A percentile compares a stretch with the other conserved stretches of the same genome.
Evolutionary conservation across 2,888 invertebrate genomes (phyloP).

Genomic region (Conops quadrifasciatus): DNA sequence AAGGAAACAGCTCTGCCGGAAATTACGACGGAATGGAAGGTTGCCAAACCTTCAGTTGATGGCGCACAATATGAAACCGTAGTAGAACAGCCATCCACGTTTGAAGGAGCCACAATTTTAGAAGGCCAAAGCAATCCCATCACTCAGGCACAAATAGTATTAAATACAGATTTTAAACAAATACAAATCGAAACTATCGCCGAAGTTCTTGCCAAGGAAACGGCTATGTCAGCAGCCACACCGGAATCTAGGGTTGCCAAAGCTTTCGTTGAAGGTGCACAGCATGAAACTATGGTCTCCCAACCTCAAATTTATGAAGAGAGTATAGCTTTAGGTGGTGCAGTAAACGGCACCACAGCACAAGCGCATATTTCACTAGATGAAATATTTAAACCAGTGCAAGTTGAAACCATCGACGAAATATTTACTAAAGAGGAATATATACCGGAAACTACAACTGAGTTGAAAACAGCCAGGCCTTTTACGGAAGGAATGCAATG

Average conservation of each 20-base stretch:
- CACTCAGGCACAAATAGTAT: constrained; percentile 40
- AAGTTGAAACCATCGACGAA: constrained; percentile 40
- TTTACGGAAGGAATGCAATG: constrained; percentile 44
- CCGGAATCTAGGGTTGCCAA: constrained; percentile 25
- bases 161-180: constrained; percentile 46
- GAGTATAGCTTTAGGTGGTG: constrained; percentile 12
- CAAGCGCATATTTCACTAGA: constrained; percentile 45
- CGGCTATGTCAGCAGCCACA: constrained; percentile 32
- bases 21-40: constrained; percentile 18
- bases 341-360: constrained; percentile 6
- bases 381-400: constrained; percentile 43
- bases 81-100: constrained; percentile 44
- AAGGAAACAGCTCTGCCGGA: constrained; percentile 47
- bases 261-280: constrained; percentile 41
- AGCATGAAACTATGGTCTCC: constrained; percentile 47
- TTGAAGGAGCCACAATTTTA: constrained; percentile 41
- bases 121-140: constrained; percentile 14
- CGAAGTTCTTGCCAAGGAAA: constrained; percentile 49
- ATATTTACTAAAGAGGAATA: neutral
- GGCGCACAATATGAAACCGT: constrained; percentile 45
- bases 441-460: neutral
- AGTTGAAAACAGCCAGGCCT: constrained; percentile 37
- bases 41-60: constrained; percentile 45
- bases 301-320: constrained; percentile 49
- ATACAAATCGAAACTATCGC: constrained; percentile 43